Percentiles rank a stretch among this genome's conserved stretches.
These are phyloP conservation scores for Motacilla tschutschensis DNA, from an alignment of 2,113 vertebrate species.

Conservation along the genomic window DNA sequence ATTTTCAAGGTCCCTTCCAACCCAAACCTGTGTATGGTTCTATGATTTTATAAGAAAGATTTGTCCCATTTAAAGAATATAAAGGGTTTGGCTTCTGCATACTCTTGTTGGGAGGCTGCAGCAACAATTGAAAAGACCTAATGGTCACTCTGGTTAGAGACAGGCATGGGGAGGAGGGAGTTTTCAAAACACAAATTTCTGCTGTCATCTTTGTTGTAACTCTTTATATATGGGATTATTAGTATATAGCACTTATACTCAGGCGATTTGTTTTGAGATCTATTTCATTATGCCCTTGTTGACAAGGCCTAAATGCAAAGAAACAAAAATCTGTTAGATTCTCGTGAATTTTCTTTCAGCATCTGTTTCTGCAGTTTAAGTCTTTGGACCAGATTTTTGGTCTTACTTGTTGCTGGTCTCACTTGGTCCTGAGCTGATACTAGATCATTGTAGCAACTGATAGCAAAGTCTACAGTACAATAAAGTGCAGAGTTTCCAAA, in stretches of 20 bases:
- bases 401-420: background rate
- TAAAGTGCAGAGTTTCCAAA: background rate
- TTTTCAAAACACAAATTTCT: background rate
- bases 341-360: background rate
- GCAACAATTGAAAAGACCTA: background rate
- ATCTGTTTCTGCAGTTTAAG: background rate
- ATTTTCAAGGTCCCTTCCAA: background rate
- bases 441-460: background rate
- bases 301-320: background rate
- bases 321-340: background rate
- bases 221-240: background rate
- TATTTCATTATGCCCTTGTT: background rate
- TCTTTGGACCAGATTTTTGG: background rate
- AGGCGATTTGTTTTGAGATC: background rate
- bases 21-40: background rate
- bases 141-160: background rate
- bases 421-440: accelerated
- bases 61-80: background rate
- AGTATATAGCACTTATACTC: background rate
- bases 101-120: background rate
- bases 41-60: background rate
- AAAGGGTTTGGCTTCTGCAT: background rate
- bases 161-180: accelerated
- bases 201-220: background rate
- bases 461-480: background rate